Base-by-base conservation (phyloP, 2,113 vertebrate genomes). In the Chroicocephalus ridibundus region DNA sequence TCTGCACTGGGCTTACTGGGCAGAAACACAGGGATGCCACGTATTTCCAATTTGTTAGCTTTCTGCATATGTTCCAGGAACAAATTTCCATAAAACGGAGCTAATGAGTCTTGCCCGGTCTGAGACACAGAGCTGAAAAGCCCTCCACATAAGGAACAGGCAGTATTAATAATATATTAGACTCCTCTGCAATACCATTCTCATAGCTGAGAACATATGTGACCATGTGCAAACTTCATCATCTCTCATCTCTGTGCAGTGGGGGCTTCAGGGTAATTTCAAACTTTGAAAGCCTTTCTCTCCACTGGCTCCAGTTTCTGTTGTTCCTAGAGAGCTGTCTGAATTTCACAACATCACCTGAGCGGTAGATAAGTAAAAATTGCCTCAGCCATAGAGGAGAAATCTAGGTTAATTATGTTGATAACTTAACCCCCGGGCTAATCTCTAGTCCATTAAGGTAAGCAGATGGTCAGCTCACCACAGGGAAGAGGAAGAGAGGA, bases 341-440 rank as follows among this genome's bases (percentile, higher is more conserved):
- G 9, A 91, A 94, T 86, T 91, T 94, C 51, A 51, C 78, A 66
- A 55, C 88, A 65, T 82, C 55, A 88, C 91, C 94, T 93, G 89
- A 94, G 71, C 71, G 72, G 51, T n/a, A 91, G 42, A 75, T 82
- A 94, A 85, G 64, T 74, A 94, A 96, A 96, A 95, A 93, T 49
- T 90, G 89, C 72, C 62, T 86, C 86, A 62, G 87, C 51, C 5
- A 0, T 65, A 79, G 81, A 94, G 70, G 86, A 91, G 95, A 96
- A 95, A 97, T 97, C 94, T 96, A 97, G 97, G 96, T 97, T 97
- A 97, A 97, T 97, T 97, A 96, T 44, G 90, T 68, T 92, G 94
- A 94, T 96, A 94, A 97, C 91, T 91, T 97, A 96, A 97, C 90
- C 90, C 93, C 36, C 14, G 0, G 88, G 91, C 91, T 96, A 97